These are phyloP conservation scores for Apamea anceps DNA, from an alignment of 2,888 invertebrate species.

Conservation along the genomic window DNA sequence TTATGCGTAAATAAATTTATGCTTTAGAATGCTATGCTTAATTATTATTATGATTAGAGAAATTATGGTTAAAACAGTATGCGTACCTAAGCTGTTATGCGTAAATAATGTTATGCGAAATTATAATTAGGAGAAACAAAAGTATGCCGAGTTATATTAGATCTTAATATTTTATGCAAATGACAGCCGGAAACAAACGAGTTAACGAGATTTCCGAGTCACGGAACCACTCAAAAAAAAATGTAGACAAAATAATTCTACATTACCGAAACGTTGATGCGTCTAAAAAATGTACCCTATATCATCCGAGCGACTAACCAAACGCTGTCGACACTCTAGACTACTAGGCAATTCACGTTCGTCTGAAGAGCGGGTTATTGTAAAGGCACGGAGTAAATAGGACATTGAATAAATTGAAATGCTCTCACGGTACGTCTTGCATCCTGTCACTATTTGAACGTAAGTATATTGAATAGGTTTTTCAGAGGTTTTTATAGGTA, in stretches of 20 bases:
- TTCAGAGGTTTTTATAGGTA: background rate
- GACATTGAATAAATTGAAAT: slow-evolving; percentile 45
- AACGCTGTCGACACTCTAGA: background rate
- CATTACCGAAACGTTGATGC: background rate
- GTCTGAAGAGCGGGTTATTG: slow-evolving; percentile 13
- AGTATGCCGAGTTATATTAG: no score
- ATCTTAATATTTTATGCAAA: no score
- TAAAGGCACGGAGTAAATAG: slow-evolving; percentile 17
- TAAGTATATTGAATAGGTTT: background rate
- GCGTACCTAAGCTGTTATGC: no score
- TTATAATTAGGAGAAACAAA: no score
- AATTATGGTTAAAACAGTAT: no score
- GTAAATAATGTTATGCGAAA: no score
- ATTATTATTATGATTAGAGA: no score
- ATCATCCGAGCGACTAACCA: background rate
- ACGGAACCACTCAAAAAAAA: background rate
- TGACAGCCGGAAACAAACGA: background rate
- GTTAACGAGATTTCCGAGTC: background rate
- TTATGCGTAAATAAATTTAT: no score
- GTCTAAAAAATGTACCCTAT: background rate
- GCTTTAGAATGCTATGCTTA: no score
- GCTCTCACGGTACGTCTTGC: slow-evolving; percentile 28
- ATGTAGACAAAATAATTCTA: no score
- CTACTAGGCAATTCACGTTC: background rate
- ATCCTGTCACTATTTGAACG: slow-evolving; percentile 6